Evolutionary conservation across 2,888 invertebrate genomes (phyloP).

Genomic region (Chaetoderma sp.): DNA sequence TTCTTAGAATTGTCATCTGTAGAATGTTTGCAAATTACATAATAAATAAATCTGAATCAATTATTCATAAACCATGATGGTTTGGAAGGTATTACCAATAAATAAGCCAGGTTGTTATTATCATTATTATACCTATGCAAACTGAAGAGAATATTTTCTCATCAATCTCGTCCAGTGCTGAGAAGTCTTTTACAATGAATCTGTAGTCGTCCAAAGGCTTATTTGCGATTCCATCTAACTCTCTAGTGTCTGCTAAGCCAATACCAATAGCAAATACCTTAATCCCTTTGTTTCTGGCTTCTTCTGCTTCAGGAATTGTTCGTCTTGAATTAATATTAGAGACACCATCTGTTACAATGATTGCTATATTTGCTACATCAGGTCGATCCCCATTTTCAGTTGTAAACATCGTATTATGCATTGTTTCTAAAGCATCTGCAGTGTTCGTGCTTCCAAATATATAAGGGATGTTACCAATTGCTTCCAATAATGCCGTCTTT

Average conservation of each 20-base stretch:
- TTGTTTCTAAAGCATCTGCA: slow-evolving; percentile 54
- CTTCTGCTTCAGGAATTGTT: slow-evolving; percentile 55
- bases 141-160: background rate
- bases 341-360: slow-evolving; percentile 60
- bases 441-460: slow-evolving; percentile 61
- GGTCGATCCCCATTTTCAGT: slow-evolving; percentile 53
- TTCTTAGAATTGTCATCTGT: no score
- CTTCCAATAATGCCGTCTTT: slow-evolving; percentile 41
- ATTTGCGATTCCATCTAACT: slow-evolving; percentile 1
- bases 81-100: no score
- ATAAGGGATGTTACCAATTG: slow-evolving; percentile 49
- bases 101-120: no score
- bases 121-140: slow-evolving; percentile 1
- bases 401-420: slow-evolving; percentile 50
- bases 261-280: slow-evolving; percentile 42
- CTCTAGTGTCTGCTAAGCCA: slow-evolving; percentile 10
- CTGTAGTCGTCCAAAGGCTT: background rate
- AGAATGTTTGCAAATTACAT: no score
- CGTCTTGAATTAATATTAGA: slow-evolving; percentile 56
- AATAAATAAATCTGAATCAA: no score
- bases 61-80: no score
- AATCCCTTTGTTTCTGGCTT: slow-evolving; percentile 30
- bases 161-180: background rate
- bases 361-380: slow-evolving; percentile 49
- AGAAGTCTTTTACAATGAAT: slow-evolving; percentile 3